Percentiles rank a stretch among this genome's conserved stretches.
phyloP scores from a whole-genome alignment of 2,888 invertebrate genomes.

The Rhagonycha lutea region DNA sequence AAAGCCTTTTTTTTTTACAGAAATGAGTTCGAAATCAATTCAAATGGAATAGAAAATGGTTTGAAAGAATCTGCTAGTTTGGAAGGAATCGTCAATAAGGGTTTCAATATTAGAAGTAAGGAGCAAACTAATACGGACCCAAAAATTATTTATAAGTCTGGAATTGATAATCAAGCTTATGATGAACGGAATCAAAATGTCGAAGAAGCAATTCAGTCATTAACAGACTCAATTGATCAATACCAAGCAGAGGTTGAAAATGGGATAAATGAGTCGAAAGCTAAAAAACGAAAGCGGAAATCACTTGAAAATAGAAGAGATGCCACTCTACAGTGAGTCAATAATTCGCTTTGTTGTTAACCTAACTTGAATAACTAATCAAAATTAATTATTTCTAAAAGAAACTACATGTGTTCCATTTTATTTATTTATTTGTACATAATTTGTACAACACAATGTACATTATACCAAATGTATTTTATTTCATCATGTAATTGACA shows the following conservation, averaged over 20 bases:
- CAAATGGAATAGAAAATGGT: neutral
- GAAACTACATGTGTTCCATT: neutral
- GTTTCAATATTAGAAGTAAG: conserved; percentile 23
- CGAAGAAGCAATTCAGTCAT: conserved; percentile 43
- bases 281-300: neutral
- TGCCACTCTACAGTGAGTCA: neutral
- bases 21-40: neutral
- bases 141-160: conserved; percentile 7
- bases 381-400: neutral
- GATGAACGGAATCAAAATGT: conserved; percentile 33
- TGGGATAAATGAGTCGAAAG: conserved; percentile 50
- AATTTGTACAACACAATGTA: neutral
- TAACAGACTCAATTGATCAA: conserved; percentile 45
- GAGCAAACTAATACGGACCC: neutral
- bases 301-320: neutral
- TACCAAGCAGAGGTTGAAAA: conserved; percentile 53
- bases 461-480: neutral
- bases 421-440: neutral
- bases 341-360: neutral
- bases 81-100: conserved; percentile 24
- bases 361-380: neutral
- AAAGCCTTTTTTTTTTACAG: neutral
- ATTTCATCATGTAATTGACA: neutral
- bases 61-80: neutral
- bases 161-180: conserved; percentile 42